Evolutionary conservation across 2,888 invertebrate genomes (phyloP).

Genomic region (Aspidapion aeneum): DNA sequence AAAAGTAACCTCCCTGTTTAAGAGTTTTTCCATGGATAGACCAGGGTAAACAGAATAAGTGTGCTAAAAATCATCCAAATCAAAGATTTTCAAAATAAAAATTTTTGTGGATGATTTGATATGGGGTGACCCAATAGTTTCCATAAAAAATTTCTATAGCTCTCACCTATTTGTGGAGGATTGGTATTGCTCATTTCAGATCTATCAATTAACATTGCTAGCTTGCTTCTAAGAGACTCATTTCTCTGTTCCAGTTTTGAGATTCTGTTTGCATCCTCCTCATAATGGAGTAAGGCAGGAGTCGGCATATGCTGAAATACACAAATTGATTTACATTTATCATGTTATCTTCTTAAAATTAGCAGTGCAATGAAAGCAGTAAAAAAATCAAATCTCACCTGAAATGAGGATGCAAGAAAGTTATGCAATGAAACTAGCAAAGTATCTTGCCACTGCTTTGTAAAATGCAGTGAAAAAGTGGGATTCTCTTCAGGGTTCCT

Average conservation of each 20-base stretch:
- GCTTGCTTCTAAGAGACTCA: conserved; percentile 60
- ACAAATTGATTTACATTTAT: too few relatives aligned
- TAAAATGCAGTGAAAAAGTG: conserved; percentile 83
- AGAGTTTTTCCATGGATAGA: too few relatives aligned
- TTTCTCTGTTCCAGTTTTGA: conserved; percentile 83
- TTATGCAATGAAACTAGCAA: conserved; percentile 88
- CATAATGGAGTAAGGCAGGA: conserved; percentile 80
- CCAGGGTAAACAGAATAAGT: too few relatives aligned
- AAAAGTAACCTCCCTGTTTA: too few relatives aligned
- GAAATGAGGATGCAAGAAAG: conserved; percentile 85
- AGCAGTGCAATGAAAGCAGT: too few relatives aligned
- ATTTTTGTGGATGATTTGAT: too few relatives aligned
- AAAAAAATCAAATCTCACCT: conserved; percentile 48
- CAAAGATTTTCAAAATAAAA: too few relatives aligned
- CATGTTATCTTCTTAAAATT: too few relatives aligned
- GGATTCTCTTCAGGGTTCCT: conserved; percentile 90
- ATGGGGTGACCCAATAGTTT: too few relatives aligned
- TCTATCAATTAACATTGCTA: conserved; percentile 52
- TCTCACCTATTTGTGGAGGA: conserved; percentile 62
- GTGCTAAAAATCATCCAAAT: too few relatives aligned
- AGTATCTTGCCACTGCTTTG: conserved; percentile 94
- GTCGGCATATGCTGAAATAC: conserved; percentile 80
- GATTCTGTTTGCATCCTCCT: conserved; percentile 78
- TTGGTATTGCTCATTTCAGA: conserved; percentile 50
- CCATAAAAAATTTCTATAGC: too few relatives aligned